A percentile compares a stretch with the other conserved stretches of the same genome.
These are phyloP conservation scores for Antheraea assamensis DNA, from an alignment of 2,888 invertebrate species.

Conservation along the genomic window DNA sequence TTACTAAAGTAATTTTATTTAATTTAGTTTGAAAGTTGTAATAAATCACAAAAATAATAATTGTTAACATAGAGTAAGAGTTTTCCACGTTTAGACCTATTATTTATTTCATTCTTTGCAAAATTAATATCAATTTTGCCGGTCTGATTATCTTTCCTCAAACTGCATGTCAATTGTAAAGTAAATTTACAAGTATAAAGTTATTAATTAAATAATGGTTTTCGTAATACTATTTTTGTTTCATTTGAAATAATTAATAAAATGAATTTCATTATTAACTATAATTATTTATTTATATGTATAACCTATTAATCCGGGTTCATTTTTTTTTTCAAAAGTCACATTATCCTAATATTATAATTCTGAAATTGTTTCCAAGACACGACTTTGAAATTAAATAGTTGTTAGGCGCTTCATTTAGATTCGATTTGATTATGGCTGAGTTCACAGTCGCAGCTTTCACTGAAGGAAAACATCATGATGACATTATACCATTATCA, in stretches of 20 bases:
- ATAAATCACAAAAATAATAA: neutral
- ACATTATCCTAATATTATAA: too few relatives aligned
- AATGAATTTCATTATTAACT: too few relatives aligned
- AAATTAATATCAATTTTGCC: neutral
- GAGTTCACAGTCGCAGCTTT: too few relatives aligned
- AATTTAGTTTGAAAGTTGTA: neutral
- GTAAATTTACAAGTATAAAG: neutral
- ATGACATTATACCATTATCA: too few relatives aligned
- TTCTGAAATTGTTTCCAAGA: neutral
- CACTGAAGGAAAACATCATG: too few relatives aligned
- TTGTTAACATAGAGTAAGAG: neutral
- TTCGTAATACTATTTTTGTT: neutral
- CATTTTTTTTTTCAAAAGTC: too few relatives aligned
- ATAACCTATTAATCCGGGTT: too few relatives aligned
- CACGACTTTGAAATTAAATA: neutral
- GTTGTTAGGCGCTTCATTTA: neutral
- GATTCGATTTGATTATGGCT: too few relatives aligned
- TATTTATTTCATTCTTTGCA: neutral
- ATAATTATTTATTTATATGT: too few relatives aligned
- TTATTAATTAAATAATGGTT: neutral
- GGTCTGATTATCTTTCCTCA: neutral
- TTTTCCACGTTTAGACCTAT: neutral
- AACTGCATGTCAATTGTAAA: neutral
- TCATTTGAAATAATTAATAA: too few relatives aligned
- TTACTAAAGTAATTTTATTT: constrained; percentile 44